These are phyloP conservation scores for Sula dactylatra DNA, from an alignment of 2,113 vertebrate genomes.

Conservation along the genomic window DNA sequence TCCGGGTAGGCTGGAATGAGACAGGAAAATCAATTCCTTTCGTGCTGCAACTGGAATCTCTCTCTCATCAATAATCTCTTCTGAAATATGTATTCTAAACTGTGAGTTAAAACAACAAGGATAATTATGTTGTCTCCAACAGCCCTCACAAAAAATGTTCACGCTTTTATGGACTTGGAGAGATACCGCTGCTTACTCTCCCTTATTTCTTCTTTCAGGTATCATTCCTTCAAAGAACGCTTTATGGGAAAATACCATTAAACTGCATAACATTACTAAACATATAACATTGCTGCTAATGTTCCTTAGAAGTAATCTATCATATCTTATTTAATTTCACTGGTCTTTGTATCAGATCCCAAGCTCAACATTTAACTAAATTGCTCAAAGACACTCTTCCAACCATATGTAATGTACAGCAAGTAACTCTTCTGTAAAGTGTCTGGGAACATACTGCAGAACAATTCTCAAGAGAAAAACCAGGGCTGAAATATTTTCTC, in stretches of 20 bases:
- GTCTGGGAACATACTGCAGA: not conserved
- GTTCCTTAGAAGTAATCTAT: not conserved
- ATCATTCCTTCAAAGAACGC: not conserved
- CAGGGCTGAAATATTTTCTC: conserved; percentile 46
- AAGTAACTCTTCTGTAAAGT: not conserved
- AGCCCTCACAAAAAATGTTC: not conserved
- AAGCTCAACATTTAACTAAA: not conserved
- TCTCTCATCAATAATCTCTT: not conserved
- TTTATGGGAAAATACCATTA: not conserved
- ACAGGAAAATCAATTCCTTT: not conserved
- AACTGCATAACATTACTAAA: not conserved
- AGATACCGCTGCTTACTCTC: not conserved
- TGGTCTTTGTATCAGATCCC: not conserved
- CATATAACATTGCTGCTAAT: not conserved
- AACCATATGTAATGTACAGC: not conserved
- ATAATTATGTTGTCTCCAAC: not conserved
- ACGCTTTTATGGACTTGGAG: not conserved
- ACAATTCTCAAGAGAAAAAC: conserved; percentile 3
- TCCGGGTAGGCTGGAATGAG: not conserved
- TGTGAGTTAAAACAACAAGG: not conserved
- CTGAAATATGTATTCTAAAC: not conserved
- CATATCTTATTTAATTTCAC: not conserved
- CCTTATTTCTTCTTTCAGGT: not conserved
- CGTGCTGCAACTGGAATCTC: not conserved
- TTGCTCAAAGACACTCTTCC: not conserved